These are phyloP conservation scores for Cryptosula pallasiana DNA, from an alignment of 2,888 invertebrate genomes.

Conservation along the genomic window DNA sequence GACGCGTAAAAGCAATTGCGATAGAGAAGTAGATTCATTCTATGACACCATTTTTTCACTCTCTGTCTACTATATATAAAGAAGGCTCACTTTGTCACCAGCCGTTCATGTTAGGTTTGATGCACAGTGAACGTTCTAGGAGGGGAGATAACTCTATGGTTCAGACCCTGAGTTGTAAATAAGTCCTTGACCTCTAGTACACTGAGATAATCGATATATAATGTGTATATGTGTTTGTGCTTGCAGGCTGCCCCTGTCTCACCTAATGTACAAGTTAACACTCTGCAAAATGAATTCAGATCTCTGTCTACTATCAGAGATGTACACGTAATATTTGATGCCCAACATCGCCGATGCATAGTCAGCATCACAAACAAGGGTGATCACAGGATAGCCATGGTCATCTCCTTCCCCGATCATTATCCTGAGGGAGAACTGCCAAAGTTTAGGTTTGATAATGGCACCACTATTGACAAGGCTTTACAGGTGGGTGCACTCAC, in stretches of 20 bases:
- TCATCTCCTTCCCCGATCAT: constrained; percentile 66
- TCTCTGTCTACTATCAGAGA: constrained; percentile 11
- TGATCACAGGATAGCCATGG: constrained; percentile 35
- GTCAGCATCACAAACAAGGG: constrained; percentile 27
- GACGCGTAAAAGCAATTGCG: no score
- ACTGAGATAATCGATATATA: no score
- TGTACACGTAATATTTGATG: not conserved
- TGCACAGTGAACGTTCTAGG: no score
- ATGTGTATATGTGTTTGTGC: not conserved
- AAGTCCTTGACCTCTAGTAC: no score
- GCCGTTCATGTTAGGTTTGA: no score
- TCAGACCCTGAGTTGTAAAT: no score
- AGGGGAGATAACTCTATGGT: no score
- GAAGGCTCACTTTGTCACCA: no score
- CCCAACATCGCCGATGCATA: not conserved
- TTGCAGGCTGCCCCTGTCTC: not conserved
- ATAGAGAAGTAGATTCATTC: no score
- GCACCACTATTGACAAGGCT: constrained; percentile 66
- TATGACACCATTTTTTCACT: no score
- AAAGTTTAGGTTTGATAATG: constrained; percentile 64
- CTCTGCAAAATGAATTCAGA: constrained; percentile 3
- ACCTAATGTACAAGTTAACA: not conserved
- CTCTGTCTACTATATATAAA: no score
- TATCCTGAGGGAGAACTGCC: constrained; percentile 67
- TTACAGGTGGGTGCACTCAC: no score